Base-by-base conservation (phyloP, 2,888 invertebrate genomes). In the Hypselothyrea guttata region DNA sequence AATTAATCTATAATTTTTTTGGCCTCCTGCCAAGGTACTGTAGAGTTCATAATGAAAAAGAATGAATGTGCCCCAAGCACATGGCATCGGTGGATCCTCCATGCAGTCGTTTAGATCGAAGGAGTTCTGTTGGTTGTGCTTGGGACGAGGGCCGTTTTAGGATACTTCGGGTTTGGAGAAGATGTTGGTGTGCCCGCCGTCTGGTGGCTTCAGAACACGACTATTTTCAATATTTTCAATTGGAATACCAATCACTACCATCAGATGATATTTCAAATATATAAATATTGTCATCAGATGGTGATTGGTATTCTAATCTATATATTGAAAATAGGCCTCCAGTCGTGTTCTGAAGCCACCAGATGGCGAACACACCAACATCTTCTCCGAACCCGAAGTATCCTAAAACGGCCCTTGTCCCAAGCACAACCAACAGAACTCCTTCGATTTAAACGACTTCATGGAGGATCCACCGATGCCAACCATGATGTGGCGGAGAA, bases 301-400 rank as follows among this genome's bases (percentile, higher is more conserved):
- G n/a, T n/a, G n/a, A n/a, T n/a, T n/a, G n/a, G n/a, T n/a, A n/a
- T n/a, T n/a, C n/a, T n/a, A n/a, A n/a, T n/a, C n/a, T n/a, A n/a
- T n/a, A n/a, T n/a, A 52, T 90, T 92, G 84, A 92, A 92, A 90
- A 91, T 93, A 81, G 93, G 93, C 42, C 90, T 93, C 93, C 5
- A 92, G 91, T 86, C 91, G 94, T 84, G 93, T 94, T 77, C 91
- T 94, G 41, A 93, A 93, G 81, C 94, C 94, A 51, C 94, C 94
- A 12, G 94, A 94, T 81, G 94, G 94, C 66, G 93, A 93, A 0
- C 93, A 93, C 87, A 92, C 93, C 18, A 92, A 93, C 83, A 93
- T 93, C 88, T 94, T 94, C 87, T 92, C 92, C 2, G 89, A 89
- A 40, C 91, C 92, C 1, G 92, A 92, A 72, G 90, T 92, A 1